Base-by-base conservation (phyloP, 2,797 vertebrate species). In the Sparidentex hasta region DNA sequence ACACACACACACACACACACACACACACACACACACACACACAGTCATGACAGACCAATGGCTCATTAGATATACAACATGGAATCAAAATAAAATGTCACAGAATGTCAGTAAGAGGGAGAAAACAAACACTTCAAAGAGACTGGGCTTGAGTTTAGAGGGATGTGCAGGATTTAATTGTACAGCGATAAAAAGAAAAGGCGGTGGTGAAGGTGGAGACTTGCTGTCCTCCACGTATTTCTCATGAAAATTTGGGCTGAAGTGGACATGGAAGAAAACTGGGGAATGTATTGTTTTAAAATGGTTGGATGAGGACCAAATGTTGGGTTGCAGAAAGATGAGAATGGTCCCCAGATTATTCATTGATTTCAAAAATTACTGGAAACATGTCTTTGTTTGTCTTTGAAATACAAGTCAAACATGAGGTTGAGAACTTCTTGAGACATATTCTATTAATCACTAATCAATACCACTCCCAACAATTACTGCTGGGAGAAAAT, bases 91-190 rank as follows among this genome's bases (percentile, higher is more conserved):
- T 72, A 83, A 77, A 81, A 85, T 66, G 58, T 71, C 71, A 4
- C 6, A 71, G 56, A 57, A 54, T 72, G 76, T 86, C 79, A 81
- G 84, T 52, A 47, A 44, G 54, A 77, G 73, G 76, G 50, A 78
- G 74, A 86, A 87, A 89, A 87, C 74, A 91, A 83, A 89, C 69
- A 69, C n/a, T 48, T 68, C 25, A 64, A 55, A 84, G 70, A 75
- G 27, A 64, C 5, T 63, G 64, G 63, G 76, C 57, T 52, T 55
- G 63, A 51, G 57, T 78, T 63, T 18, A 71, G 52, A 79, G 44
- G 72, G 83, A 80, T 85, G 78, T 85, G 81, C 59, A 79, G 56
- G 46, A 73, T 80, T 71, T 25, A 81, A 66, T 64, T 20, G 33
- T 12, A 62, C 27, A 51, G 52, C 80, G 66, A 84, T 80, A 47